Evolutionary conservation across 2,797 vertebrate species (phyloP), one percentile per base, ranked within the genome.

Genomic region (Esox masquinongy): DNA sequence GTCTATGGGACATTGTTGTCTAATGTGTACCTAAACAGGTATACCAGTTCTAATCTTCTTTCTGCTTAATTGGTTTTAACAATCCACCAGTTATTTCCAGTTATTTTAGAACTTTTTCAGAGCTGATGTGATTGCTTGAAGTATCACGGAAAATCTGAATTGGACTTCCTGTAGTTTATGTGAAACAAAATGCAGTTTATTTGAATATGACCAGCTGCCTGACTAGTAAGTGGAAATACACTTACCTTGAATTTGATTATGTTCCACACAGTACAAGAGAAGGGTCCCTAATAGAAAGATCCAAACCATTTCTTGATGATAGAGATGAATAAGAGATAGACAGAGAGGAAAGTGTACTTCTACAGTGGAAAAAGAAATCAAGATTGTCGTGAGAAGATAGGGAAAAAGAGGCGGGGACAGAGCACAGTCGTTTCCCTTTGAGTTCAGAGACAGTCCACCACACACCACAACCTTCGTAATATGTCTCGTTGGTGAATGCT

Each of bases 161-260:
- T 34, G 34, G 34, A 34, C 5, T 34, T 34, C 34, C 34, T 39
- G 36, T 39, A 31, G 1, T 1, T 1, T 31, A 31, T 31, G 29
- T 31, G 29, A 31, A 31, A 31, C 36, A 5, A 39, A 39, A 39
- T 39, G 36, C 36, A 47, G 43, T 47, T 47, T 12, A 47, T 11
- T 2, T 47, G 43, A 47, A 22, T 24, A 9, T 59, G 22, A 24
- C 56, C 5, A 22, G 8, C 22, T 22, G 56, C 3, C 11, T 17
- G 56, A 61, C 22, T 24, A 61, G 22, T 61, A 59, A 39, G 12
- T n/a, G 19, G 56, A 15, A 73, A 14, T n/a, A 19, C 19, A 49
- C 74, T 77, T 80, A 90, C 89, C 87, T 70, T 75, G 63, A 73
- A 74, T 71, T 70, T 68, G 68, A n/a, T 36, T 53, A 68, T 77